Evolutionary conservation across 2,888 invertebrate genomes (phyloP), one percentile per base, ranked within the genome.

Genomic region (Phaedon cochleariae): DNA sequence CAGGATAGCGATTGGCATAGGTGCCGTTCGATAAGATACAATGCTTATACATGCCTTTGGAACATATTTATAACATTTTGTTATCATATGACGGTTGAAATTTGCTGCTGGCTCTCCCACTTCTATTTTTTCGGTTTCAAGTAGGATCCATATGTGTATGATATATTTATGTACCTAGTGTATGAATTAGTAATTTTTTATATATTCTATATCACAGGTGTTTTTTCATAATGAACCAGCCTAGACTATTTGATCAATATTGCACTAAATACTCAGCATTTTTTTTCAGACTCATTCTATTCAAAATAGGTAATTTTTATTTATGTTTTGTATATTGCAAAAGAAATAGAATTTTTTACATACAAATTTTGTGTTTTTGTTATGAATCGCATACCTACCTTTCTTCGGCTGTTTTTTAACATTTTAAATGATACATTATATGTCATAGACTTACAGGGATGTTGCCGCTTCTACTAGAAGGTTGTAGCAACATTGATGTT

Each of bases 211-310:
- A 15, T 41, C 26, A 26, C 26, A 3, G 41, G 7, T 41, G 2
- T 12, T 34, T 34, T 41, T 41, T 41, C 15, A 41, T 41, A 2
- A 41, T 10, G 41, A 15, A 41, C 41, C n/a, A 15, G 41, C 15
- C n/a, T 41, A 41, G 12, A 41, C 41, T 41, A 5, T 26, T 7
- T 41, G 41, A 41, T 41, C 15, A n/a, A 41, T 41, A 2, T 41
- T n/a, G 41, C 41, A 41, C 41, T 41, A 15, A 41, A 41, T 41
- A 41, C 41, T 41, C 41, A n/a, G 41, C 41, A 41, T 41, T n/a
- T 41, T 41, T 9, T 26, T 26, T 26, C 26, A 26, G 15, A 41
- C 15, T 41, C 41, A 41, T 41, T 41, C 15, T 41, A 9, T 10
- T 29, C 12, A 34, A 2, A 3, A 41, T 26, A 7, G 26, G 3